These are phyloP conservation scores for Drosophila guanche DNA, from an alignment of 1,140 invertebrate genomes.

Conservation along the genomic window DNA sequence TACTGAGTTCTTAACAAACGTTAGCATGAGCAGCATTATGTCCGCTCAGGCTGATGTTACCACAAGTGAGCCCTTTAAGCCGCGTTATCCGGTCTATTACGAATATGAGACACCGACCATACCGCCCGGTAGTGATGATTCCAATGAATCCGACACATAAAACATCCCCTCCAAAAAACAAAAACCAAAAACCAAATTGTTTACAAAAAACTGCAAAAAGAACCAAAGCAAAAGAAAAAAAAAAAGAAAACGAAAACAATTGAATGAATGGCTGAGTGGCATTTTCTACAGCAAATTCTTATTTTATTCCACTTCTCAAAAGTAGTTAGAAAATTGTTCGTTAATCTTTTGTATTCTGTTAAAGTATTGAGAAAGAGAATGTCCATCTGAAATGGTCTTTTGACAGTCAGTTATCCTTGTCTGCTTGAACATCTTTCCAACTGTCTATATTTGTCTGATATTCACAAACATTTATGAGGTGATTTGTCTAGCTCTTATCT, in stretches of 20 bases:
- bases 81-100: constrained; percentile 83
- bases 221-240: constrained; percentile 36
- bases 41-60: constrained; percentile 72
- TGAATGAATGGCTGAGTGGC: constrained; percentile 75
- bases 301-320: constrained; percentile 61
- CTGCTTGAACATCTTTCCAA: background rate
- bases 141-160: constrained; percentile 80
- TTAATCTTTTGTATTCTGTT: constrained; percentile 33
- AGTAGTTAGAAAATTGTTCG: constrained; percentile 56
- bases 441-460: constrained; percentile 1
- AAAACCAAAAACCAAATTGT: constrained; percentile 37
- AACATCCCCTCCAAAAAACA: constrained; percentile 37
- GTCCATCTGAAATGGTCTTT: background rate
- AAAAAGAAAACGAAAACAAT: constrained; percentile 42
- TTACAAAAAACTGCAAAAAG: constrained; percentile 21
- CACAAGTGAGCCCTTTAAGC: constrained; percentile 80
- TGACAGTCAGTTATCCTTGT: background rate
- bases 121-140: constrained; percentile 84
- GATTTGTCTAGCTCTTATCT: too few relatives aligned
- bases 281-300: constrained; percentile 52
- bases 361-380: constrained; percentile 11
- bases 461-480: background rate
- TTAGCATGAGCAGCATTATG: constrained; percentile 81
- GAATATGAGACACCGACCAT: constrained; percentile 83
- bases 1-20: constrained; percentile 76